A percentile compares a stretch with the other conserved stretches of the same genome.
Evolutionary conservation across 2,113 vertebrate species (phyloP).

Genomic region (Erpornis zantholeuca): DNA sequence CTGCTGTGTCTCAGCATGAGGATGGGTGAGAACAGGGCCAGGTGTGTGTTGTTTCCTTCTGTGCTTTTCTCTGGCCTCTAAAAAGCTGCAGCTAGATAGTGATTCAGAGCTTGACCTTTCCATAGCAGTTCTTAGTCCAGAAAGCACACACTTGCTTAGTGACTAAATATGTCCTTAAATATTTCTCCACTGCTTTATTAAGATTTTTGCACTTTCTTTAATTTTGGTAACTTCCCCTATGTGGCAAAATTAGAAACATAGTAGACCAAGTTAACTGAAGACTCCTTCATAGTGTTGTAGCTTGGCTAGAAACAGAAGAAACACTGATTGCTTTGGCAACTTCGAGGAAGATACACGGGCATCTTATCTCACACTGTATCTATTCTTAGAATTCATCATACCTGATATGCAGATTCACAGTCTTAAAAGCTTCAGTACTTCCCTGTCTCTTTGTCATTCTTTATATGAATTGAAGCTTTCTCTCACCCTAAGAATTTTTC

Average conservation of each 20-base stretch:
- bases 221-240: not conserved
- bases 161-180: not conserved
- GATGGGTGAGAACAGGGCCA: not conserved
- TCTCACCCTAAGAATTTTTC: not conserved
- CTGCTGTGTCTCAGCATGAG: rapidly evolving
- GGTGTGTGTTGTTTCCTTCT: not conserved
- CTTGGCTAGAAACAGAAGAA: not conserved
- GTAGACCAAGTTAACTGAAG: not conserved
- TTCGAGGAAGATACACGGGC: not conserved
- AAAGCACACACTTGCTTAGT: not conserved
- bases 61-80: not conserved
- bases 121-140: not conserved
- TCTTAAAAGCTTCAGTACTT: not conserved
- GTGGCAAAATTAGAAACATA: not conserved
- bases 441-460: not conserved
- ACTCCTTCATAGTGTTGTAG: not conserved
- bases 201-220: not conserved
- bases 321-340: not conserved
- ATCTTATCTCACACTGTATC: not conserved
- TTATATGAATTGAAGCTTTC: not conserved
- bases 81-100: not conserved
- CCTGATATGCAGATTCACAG: not conserved
- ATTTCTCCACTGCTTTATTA: not conserved
- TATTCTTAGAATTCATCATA: not conserved
- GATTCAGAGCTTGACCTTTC: not conserved